These are phyloP conservation scores for Hippocampus abdominalis DNA, from an alignment of 2,113 vertebrate genomes.

Conservation along the genomic window DNA sequence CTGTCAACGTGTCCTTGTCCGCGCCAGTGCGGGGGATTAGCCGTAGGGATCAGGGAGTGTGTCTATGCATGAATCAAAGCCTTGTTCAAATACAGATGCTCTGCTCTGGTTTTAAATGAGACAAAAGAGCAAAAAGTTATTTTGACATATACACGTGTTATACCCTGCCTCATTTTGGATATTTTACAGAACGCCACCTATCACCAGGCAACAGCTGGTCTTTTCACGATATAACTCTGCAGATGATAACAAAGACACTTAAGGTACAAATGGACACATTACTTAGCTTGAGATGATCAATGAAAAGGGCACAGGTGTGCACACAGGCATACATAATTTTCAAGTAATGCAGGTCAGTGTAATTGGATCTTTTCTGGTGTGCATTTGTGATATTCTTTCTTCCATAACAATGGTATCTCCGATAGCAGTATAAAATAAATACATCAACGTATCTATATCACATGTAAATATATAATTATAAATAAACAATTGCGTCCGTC, in stretches of 20 bases:
- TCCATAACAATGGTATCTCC: not conserved
- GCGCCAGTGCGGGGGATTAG: slow-evolving; percentile 73
- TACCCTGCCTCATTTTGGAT: slow-evolving; percentile 45
- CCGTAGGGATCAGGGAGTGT: slow-evolving; percentile 72
- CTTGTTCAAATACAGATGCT: slow-evolving; percentile 70
- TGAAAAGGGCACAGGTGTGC: not conserved
- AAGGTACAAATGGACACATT: not conserved
- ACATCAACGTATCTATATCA: not conserved
- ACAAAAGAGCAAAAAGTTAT: slow-evolving; percentile 29
- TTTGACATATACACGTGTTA: slow-evolving; percentile 37
- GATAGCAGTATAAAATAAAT: not conserved
- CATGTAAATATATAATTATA: not conserved
- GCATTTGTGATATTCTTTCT: not conserved
- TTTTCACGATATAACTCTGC: slow-evolving; percentile 28
- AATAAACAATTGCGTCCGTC: not conserved
- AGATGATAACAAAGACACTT: slow-evolving; percentile 13
- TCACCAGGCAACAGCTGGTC: slow-evolving; percentile 47
- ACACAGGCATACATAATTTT: not conserved
- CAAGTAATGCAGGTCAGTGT: not conserved
- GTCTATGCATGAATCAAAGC: slow-evolving; percentile 77
- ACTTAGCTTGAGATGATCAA: not conserved
- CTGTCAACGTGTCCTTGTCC: slow-evolving; percentile 79
- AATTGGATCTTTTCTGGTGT: not conserved
- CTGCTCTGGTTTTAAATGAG: slow-evolving; percentile 72
- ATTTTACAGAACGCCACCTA: slow-evolving; percentile 35